These are phyloP conservation scores for Xylocopa sonorina DNA, from an alignment of 1,140 invertebrate species.

Conservation along the genomic window DNA sequence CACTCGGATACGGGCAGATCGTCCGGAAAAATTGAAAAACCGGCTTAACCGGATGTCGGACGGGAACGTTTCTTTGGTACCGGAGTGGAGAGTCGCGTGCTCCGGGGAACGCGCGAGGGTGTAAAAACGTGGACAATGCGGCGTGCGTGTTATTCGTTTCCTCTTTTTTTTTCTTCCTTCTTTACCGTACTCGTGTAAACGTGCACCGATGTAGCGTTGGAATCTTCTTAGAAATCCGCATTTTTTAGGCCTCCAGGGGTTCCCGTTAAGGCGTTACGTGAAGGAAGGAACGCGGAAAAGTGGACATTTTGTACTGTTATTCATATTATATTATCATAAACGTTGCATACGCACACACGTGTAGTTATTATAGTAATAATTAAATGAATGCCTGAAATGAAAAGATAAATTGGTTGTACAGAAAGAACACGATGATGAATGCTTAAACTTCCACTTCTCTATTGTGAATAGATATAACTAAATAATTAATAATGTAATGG, in stretches of 20 bases:
- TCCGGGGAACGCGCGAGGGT: slow-evolving; percentile 15
- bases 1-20: slow-evolving; percentile 25
- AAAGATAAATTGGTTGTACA: too few relatives aligned
- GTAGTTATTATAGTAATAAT: too few relatives aligned
- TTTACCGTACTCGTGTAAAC: background rate
- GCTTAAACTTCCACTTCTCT: too few relatives aligned
- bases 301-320: background rate
- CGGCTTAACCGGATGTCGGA: slow-evolving; percentile 47
- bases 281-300: background rate
- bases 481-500: too few relatives aligned
- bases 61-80: slow-evolving; percentile 10
- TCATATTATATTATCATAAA: background rate
- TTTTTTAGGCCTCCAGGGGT: background rate
- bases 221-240: background rate
- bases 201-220: background rate
- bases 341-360: too few relatives aligned
- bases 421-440: too few relatives aligned
- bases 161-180: background rate
- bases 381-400: too few relatives aligned
- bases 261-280: background rate
- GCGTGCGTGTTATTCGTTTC: background rate
- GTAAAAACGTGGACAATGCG: slow-evolving; percentile 34
- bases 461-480: too few relatives aligned
- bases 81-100: slow-evolving; percentile 11
- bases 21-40: slow-evolving; percentile 48